Evolutionary conservation across 1,140 invertebrate genomes (phyloP).

Genomic region (Melipona quadrifasciata): DNA sequence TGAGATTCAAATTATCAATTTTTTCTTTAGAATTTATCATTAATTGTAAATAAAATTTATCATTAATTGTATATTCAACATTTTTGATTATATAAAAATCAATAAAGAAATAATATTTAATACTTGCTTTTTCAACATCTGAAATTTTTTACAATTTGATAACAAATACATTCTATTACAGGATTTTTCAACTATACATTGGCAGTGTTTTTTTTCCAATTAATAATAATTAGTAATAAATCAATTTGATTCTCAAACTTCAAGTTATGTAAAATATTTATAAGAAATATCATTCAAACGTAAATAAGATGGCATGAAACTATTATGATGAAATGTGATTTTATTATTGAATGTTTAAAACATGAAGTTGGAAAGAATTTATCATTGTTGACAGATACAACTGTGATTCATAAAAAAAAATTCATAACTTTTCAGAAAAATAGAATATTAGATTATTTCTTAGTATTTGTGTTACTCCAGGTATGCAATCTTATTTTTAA

Average conservation of each 20-base stretch:
- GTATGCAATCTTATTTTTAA: conserved; percentile 64
- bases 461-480: conserved; percentile 74
- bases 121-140: neutral
- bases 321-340: conserved; percentile 46
- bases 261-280: conserved; percentile 51
- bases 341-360: conserved; percentile 52
- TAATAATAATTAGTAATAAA: neutral
- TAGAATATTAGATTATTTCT: conserved; percentile 69
- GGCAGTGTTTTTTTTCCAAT: conserved; percentile 41
- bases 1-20: conserved; percentile 61
- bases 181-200: conserved; percentile 14
- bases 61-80: neutral
- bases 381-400: conserved; percentile 64
- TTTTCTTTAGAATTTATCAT: neutral
- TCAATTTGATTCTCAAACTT: conserved; percentile 66
- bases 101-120: conserved; percentile 13
- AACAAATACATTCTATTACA: neutral
- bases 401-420: no score
- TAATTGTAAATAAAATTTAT: neutral
- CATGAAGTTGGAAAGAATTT: conserved; percentile 51
- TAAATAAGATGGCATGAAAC: conserved; percentile 39
- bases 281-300: conserved; percentile 30
- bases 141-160: conserved; percentile 2
- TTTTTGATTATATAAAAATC: neutral
- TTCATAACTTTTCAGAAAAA: conserved; percentile 71